Evolutionary conservation across 2,888 invertebrate genomes (phyloP).

Genomic region (Steromphala cineraria): DNA sequence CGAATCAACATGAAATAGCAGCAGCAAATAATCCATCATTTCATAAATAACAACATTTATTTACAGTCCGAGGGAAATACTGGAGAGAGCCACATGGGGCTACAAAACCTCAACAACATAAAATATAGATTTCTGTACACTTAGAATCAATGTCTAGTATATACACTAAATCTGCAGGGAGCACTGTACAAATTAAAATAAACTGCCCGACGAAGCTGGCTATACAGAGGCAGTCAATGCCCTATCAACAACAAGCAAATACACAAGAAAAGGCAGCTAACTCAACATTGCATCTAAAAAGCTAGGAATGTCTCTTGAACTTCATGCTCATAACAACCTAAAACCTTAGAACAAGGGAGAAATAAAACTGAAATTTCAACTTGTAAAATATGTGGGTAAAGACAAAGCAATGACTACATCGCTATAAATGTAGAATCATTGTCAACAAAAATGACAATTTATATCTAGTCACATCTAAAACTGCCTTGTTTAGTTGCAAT

Average conservation of each 20-base stretch:
- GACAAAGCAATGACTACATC: background rate
- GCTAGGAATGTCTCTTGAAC: background rate
- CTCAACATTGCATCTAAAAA: background rate
- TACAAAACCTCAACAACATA: constrained; percentile 4
- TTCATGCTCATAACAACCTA: background rate
- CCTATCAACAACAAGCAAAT: background rate
- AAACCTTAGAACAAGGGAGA: background rate
- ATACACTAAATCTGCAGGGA: background rate
- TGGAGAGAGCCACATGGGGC: background rate
- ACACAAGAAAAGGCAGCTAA: background rate
- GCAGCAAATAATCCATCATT: background rate
- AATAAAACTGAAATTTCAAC: background rate
- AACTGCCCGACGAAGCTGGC: background rate
- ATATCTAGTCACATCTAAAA: background rate
- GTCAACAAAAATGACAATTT: background rate
- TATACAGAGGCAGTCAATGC: background rate
- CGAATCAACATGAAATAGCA: background rate
- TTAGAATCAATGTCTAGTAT: background rate
- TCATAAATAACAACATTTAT: constrained; percentile 2
- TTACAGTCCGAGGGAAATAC: background rate
- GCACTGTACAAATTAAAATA: background rate
- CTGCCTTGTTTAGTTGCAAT: background rate
- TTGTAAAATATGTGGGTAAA: background rate
- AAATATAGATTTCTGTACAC: background rate
- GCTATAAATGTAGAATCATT: background rate